Conservation (phyloP, 1,140 invertebrate species). For the Hylaeus anthracinus region DNA sequence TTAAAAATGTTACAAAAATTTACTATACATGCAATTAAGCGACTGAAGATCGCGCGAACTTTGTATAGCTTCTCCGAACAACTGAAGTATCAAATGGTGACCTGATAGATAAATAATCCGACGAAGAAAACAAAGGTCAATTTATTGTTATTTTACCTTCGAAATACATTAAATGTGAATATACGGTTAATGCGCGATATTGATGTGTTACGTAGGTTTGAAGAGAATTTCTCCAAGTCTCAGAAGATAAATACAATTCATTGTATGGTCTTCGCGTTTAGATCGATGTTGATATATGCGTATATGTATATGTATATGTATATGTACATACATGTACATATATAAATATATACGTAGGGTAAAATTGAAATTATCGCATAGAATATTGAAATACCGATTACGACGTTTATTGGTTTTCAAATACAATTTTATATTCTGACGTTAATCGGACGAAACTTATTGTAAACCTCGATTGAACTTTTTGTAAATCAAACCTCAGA, state of each 20-base stretch:
- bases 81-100: constrained; percentile 28
- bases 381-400: not conserved
- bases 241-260: constrained; percentile 17
- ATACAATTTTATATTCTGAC: constrained; percentile 39
- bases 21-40: constrained; percentile 1
- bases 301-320: not conserved
- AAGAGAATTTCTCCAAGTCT: constrained; percentile 21
- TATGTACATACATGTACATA: not conserved
- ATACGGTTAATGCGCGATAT: constrained; percentile 11
- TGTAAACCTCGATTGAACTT: constrained; percentile 11
- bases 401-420: constrained; percentile 27
- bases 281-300: constrained; percentile 11
- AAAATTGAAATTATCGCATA: not conserved
- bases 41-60: not conserved
- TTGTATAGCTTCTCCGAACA: constrained; percentile 7
- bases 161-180: not conserved
- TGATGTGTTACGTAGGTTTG: constrained; percentile 20
- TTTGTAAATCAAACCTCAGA: constrained; percentile 20
- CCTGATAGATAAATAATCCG: constrained; percentile 25
- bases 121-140: constrained; percentile 20
- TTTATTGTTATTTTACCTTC: constrained; percentile 29
- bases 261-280: constrained; percentile 31
- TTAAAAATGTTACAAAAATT: constrained; percentile 8
- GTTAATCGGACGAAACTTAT: not conserved
- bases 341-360: not conserved